Evolutionary conservation across 1,140 invertebrate genomes (phyloP).

Genomic region (Cardiocondyla obscurior): DNA sequence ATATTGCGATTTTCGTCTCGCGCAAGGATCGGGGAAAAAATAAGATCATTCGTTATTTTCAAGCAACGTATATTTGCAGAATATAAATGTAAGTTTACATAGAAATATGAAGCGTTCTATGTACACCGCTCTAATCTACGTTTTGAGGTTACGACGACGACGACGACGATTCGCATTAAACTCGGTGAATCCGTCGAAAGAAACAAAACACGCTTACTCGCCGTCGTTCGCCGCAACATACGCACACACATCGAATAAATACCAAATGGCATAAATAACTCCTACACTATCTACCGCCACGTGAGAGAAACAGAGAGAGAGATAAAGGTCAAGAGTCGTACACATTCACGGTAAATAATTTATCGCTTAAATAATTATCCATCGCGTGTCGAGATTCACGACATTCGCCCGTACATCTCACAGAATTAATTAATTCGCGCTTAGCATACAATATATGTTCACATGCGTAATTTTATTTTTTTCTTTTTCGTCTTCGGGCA

Average conservation of each 20-base stretch:
- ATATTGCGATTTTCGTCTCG: background rate
- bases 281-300: conserved; percentile 17
- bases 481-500: background rate
- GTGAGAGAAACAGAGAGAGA: background rate
- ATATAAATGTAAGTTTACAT: conserved; percentile 58
- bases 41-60: background rate
- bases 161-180: conserved; percentile 27
- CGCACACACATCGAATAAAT: conserved; percentile 51
- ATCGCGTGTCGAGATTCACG: background rate
- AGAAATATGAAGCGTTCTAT: conserved; percentile 61
- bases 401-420: background rate
- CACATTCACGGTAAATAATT: conserved; percentile 45
- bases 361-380: conserved; percentile 43
- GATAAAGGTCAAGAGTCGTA: background rate
- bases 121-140: conserved; percentile 67
- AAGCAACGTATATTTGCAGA: conserved; percentile 66
- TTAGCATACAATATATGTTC: background rate
- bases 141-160: background rate
- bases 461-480: background rate
- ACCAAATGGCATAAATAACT: conserved; percentile 45
- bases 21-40: background rate
- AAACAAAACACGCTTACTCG: background rate
- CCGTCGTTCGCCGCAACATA: background rate
- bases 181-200: background rate
- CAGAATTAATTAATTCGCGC: background rate